Percentiles rank a stretch among this genome's conserved stretches.
phyloP scores from a whole-genome alignment of 2,797 vertebrate genomes.

The Calcarius lapponicus region DNA sequence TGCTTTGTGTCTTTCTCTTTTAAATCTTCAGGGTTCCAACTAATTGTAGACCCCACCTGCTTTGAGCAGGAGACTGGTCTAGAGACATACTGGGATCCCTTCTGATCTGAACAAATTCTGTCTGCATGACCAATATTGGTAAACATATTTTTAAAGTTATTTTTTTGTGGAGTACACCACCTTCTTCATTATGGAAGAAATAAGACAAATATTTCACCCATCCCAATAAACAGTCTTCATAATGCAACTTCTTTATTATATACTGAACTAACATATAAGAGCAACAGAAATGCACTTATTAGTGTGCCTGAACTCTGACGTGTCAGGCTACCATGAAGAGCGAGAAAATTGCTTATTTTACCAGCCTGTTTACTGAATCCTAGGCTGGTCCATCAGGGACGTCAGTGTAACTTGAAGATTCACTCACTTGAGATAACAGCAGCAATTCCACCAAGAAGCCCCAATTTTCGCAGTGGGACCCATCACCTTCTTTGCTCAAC shows the following conservation, averaged over 20 bases:
- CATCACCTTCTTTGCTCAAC: background rate
- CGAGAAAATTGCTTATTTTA: background rate
- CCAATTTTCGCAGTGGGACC: background rate
- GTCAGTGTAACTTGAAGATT: background rate
- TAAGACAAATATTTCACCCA: background rate
- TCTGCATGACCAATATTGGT: background rate
- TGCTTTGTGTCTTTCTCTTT: background rate
- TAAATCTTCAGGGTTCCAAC: background rate
- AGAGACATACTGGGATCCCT: background rate
- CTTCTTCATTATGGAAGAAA: background rate
- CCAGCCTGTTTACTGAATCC: background rate
- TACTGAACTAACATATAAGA: background rate
- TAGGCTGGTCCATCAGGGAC: background rate
- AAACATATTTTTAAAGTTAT: background rate
- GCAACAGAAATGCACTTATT: background rate
- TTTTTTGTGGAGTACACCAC: background rate
- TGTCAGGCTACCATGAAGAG: background rate
- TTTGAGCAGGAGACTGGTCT: background rate
- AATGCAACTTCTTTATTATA: background rate
- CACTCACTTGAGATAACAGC: background rate
- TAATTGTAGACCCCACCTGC: background rate
- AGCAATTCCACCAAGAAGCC: background rate
- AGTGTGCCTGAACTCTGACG: background rate
- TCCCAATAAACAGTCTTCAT: background rate
- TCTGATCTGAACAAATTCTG: background rate